phyloP scores from a whole-genome alignment of 2,113 vertebrate species.

The Grantiella picta region DNA sequence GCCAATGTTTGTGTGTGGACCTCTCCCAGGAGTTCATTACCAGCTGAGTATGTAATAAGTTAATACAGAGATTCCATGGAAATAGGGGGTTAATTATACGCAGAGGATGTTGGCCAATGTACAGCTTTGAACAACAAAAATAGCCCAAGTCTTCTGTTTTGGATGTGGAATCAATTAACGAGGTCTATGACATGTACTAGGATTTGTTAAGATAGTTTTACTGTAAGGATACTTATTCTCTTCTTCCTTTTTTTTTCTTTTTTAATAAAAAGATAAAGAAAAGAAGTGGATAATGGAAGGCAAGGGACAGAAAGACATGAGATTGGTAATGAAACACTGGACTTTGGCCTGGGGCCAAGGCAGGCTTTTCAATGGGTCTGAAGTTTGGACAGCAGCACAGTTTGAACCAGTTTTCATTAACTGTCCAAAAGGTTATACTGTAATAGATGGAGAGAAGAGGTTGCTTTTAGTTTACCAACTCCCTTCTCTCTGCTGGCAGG shows the following conservation, averaged over 20 bases:
- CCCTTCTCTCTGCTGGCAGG: constrained; percentile 4
- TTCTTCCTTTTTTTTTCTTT: background rate
- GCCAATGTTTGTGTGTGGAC: constrained; percentile 9
- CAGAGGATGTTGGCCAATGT: constrained; percentile 21
- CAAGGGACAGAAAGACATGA: constrained; percentile 21
- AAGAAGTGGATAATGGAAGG: constrained; percentile 16
- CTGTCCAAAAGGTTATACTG: background rate
- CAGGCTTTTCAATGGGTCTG: constrained; percentile 29
- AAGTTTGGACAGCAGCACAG: constrained; percentile 29
- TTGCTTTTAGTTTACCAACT: constrained; percentile 22
- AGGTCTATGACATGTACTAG: constrained; percentile 11
- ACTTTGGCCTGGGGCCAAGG: constrained; percentile 24
- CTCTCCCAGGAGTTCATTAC: constrained; percentile 28
- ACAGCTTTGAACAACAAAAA: constrained; percentile 53
- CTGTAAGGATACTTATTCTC: background rate
- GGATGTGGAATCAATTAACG: constrained; percentile 59
- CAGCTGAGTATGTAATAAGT: constrained; percentile 15
- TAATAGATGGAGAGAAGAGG: background rate
- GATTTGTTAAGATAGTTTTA: background rate
- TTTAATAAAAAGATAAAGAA: background rate
- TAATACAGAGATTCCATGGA: constrained; percentile 41
- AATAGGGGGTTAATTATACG: constrained; percentile 57
- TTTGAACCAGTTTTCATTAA: constrained; percentile 12
- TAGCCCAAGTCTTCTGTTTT: constrained; percentile 36
- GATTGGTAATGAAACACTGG: constrained; percentile 29